Base-by-base conservation (phyloP, 2,113 vertebrate species). In the Nestor notabilis region DNA sequence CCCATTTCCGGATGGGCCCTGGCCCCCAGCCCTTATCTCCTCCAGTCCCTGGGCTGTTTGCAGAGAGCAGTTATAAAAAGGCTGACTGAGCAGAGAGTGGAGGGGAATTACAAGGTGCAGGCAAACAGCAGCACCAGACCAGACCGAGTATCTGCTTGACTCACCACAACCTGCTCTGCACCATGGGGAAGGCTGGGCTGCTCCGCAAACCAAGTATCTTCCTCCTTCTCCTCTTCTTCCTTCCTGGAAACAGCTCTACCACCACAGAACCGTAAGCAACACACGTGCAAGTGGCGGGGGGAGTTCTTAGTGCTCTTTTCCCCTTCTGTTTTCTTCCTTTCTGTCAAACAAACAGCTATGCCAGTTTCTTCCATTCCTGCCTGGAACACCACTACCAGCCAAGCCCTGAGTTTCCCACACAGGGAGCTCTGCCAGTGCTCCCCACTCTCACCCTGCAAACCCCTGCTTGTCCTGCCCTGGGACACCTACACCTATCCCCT, bases 21-120 rank as follows among this genome's bases (percentile, higher is more conserved):
- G 94, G 96, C 94, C 91, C 86, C 72, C 77, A 95, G 95, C 94
- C 95, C 68, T 97, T 95, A 95, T 94, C 94, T 96, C 43, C 86
- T 96, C 94, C 90, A 95, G 83, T 68, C 91, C 89, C 50, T 43
- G 93, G 83, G 86, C 83, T 96, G 91, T 95, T 95, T 96, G 12
- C 94, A 82, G 68, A 97, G 64, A 78, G 83, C 83, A 33, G 25
- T 14, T 95, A 95, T 95, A 95, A 96, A 95, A 81, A 66, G 91
- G 91, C 95, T 94, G 80, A 87, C 86, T 23, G 89, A 91, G 93
- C 86, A 81, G 37, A 66, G 56, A 86, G 89, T 46, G 72, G 61
- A 78, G 60, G 16, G 5, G 64, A 83, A 87, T 58, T 87, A 70
- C 91, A 90, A 92, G 91, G 95, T 89, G 76, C 89, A 78, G 86